phyloP scores from a whole-genome alignment of 2,888 invertebrate species.

The Crepidodera aurea region DNA sequence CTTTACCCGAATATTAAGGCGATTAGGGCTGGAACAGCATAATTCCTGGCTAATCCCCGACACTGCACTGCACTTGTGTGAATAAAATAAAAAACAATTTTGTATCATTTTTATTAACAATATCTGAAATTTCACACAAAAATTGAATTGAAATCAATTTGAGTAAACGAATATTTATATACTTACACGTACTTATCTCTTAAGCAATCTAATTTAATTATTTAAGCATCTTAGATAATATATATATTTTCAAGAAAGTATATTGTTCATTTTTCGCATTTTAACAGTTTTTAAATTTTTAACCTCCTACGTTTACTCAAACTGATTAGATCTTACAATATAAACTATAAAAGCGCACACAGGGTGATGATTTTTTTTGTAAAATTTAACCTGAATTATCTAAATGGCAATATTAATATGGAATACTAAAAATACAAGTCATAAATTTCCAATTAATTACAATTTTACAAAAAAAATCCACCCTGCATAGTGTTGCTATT shows the following conservation, averaged over 20 bases:
- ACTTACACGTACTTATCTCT: neutral
- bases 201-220: conserved; percentile 4
- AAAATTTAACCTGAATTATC: conserved; percentile 4
- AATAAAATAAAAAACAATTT: no score
- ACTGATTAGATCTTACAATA: conserved; percentile 1
- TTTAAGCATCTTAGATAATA: conserved; percentile 1
- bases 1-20: no score
- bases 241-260: conserved; percentile 4
- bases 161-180: conserved; percentile 1
- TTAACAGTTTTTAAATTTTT: conserved; percentile 13
- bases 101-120: conserved; percentile 14
- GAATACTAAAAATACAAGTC: no score
- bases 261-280: neutral
- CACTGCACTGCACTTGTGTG: no score
- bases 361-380: neutral
- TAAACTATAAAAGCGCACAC: conserved; percentile 15
- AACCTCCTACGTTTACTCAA: neutral
- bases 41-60: no score
- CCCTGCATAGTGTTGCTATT: neutral
- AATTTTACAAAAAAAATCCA: neutral
- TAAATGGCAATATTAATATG: no score
- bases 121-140: conserved; percentile 17
- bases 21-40: no score
- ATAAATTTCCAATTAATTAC: no score
- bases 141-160: conserved; percentile 6